Base-by-base conservation (phyloP, 92 coral and sea anemone species). In the Plumapathes pennacea region DNA sequence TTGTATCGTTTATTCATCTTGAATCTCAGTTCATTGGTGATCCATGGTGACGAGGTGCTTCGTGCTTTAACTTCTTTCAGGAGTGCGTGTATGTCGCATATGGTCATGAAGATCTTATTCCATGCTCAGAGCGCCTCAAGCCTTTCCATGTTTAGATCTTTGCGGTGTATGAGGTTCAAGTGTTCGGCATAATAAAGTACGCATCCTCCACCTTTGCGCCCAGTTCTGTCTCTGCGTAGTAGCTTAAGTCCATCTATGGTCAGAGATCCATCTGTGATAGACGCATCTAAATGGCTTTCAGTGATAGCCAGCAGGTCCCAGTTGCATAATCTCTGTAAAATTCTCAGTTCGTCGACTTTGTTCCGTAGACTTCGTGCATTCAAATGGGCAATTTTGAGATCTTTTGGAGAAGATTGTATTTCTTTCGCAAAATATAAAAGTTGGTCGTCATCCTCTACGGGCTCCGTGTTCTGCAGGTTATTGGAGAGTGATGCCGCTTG, bases 91-190 rank as follows among this genome's bases (percentile, higher is more conserved):
- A 22, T 7, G 0, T 6, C 3, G 25, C 38, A 17, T 22, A 51
- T 6, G 30, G 25, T 13, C 18, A 22, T 37, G 2, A 3, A 25
- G 29, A 51, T 3, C 25, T 22, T n/a, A n/a, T n/a, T n/a, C n/a
- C n/a, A n/a, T n/a, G n/a, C n/a, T n/a, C 74, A 79, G 4, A 72
- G 42, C 22, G 85, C 85, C 62, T 78, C 78, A 13, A 78, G 32
- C 9, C 51, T 72, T 2, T 25, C 33, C 2, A 20, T 50, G 22
- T 12, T 0, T 27, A 78, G 20, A 33, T 69, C 72, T 29, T 54
- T 69, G 23, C 78, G 19, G 12, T 79, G 74, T 5, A 36, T 57
- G 9, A 54, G 80, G 48, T 64, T 42, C 24, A 63, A 57, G 32
- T 79, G 74, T 30, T 72, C 80, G 18, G 75, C 64, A 29, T 23